Percentiles rank a stretch among this genome's conserved stretches.
Conservation (phyloP, 2,797 vertebrate genomes). For the Darevskia nairensis region DNA sequence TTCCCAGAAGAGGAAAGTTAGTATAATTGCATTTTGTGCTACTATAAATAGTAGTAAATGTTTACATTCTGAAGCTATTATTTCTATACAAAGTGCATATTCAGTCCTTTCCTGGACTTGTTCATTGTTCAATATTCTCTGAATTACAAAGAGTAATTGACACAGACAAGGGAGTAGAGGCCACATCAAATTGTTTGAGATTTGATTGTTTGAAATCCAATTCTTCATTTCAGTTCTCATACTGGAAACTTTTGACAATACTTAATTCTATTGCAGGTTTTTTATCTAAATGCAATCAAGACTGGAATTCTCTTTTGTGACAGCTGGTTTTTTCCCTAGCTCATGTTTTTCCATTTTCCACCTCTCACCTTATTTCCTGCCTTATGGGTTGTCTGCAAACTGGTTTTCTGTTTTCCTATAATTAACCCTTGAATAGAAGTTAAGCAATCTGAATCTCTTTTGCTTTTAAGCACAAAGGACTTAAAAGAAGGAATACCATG, state of each 20-base stretch:
- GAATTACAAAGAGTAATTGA: conserved; percentile 36
- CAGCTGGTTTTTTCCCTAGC: neutral
- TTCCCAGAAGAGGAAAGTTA: neutral
- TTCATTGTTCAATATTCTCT: conserved; percentile 33
- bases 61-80: neutral
- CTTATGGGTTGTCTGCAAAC: neutral
- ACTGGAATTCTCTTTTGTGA: neutral
- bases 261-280: neutral
- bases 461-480: neutral
- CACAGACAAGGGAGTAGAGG: conserved; percentile 9
- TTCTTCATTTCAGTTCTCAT: conserved; percentile 25
- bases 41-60: conserved; percentile 1
- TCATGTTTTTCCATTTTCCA: neutral
- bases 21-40: neutral
- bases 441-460: neutral
- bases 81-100: conserved; percentile 25
- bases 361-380: conserved; percentile 1
- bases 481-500: neutral
- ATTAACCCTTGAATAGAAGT: neutral
- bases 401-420: neutral
- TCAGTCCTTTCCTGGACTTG: conserved; percentile 29
- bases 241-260: neutral
- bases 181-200: conserved; percentile 11
- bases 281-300: neutral
- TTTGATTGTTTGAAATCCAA: conserved; percentile 42